Evolutionary conservation across 2,888 invertebrate genomes (phyloP), one percentile per base, ranked within the genome.

Genomic region (Carpatolechia fugitivella): DNA sequence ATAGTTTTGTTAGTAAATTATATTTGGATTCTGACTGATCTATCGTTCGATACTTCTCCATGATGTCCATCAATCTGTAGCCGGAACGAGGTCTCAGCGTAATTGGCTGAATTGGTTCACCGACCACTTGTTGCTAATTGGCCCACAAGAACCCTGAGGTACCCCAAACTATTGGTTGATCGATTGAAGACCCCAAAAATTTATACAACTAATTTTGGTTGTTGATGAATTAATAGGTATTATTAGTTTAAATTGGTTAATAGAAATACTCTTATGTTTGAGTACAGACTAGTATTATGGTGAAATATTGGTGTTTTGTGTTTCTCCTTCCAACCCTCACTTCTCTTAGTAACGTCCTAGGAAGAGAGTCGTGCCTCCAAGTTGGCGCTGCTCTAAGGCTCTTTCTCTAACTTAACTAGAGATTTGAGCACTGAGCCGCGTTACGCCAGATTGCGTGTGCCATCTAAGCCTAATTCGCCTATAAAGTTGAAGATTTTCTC

Each of bases 111-210:
- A 68, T 69, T 74, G 70, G 66, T 35, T n/a, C 63, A 64, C 58
- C 60, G 57, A 56, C 70, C 79, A 78, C 76, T 80, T 80, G 73
- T 65, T 66, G 70, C 73, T 80, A 76, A 80, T 77, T 75, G 77
- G 66, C 49, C 57, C 52, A 66, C 64, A 68, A 68, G 62, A 48
- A 46, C 30, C 44, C 60, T 63, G 60, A 56, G 48, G 48, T 31
- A 49, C 63, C 63, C 58, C 67, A 49, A 60, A 65, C 68, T 31
- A 76, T 75, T 74, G 75, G 64, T 65, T 76, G 78, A 78, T 78
- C 72, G 79, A 76, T 79, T 65, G 69, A n/a, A 13, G 44, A 20
- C 13, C 24, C 13, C 7, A n/a, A 29, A 44, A 44, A 24, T 44
- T 20, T 24, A n/a, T n/a, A 4, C 29, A 44, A 13, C 29, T 44